Conservation (phyloP, 2,888 invertebrate genomes). For the Ophraella communa region DNA sequence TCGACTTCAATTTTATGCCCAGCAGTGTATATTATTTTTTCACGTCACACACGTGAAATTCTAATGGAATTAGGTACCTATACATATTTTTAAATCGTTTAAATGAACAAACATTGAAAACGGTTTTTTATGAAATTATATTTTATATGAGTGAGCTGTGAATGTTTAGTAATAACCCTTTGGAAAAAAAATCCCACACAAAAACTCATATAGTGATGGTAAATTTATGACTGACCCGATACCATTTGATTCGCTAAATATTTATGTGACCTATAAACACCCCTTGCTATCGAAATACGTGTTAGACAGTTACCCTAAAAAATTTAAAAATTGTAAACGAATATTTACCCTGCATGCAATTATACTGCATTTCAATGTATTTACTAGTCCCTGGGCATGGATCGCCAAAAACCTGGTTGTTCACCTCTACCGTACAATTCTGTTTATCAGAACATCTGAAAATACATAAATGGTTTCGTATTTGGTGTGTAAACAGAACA, state of each 20-base stretch:
- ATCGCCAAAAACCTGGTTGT: slow-evolving; percentile 62
- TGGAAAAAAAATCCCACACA: background rate
- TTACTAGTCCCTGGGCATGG: slow-evolving; percentile 67
- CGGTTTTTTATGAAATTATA: too few species aligned
- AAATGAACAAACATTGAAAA: background rate
- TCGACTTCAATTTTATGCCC: too few species aligned
- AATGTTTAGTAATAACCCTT: background rate
- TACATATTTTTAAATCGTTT: background rate
- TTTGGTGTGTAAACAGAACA: slow-evolving; percentile 14
- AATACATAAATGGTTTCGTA: slow-evolving; percentile 42
- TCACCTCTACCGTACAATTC: slow-evolving; percentile 53
- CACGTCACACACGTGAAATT: too few species aligned
- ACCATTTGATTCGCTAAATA: background rate
- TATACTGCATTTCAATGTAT: slow-evolving; percentile 68
- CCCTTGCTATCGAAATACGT: slow-evolving; percentile 28
- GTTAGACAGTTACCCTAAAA: slow-evolving; percentile 29
- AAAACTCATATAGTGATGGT: background rate
- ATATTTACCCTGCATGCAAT: slow-evolving; percentile 59
- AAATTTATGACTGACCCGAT: background rate
- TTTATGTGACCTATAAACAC: background rate
- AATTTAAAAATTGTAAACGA: slow-evolving; percentile 33
- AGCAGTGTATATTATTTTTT: too few species aligned
- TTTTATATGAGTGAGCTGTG: background rate
- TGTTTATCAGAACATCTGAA: slow-evolving; percentile 57
- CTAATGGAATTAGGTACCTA: too few species aligned